Evolutionary conservation across 2,888 invertebrate species (phyloP).

Genomic region (Piscicola geometra): DNA sequence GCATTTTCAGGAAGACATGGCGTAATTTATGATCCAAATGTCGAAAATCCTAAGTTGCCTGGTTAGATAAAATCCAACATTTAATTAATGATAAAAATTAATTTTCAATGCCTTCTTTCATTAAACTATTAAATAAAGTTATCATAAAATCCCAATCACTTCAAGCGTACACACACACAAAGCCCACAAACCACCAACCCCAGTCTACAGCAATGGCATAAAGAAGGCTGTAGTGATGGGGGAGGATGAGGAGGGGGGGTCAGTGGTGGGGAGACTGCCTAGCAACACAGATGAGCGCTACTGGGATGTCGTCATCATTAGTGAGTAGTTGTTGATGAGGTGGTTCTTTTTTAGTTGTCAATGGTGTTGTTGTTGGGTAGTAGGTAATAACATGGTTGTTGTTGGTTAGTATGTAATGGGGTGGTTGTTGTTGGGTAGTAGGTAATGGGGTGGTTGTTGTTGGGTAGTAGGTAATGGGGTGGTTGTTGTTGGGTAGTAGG

Average conservation of each 20-base stretch:
- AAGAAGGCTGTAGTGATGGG: neutral
- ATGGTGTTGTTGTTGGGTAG: too few species aligned
- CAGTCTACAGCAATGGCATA: neutral
- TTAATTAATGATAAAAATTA: neutral
- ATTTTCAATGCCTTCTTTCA: too few species aligned
- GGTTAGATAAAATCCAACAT: too few species aligned
- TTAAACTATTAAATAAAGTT: too few species aligned
- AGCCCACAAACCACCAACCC: neutral
- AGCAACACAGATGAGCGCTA: slow-evolving; percentile 10
- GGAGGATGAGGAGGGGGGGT: neutral
- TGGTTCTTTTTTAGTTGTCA: too few species aligned
- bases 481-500: too few species aligned
- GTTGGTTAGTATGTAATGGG: too few species aligned
- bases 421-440: too few species aligned
- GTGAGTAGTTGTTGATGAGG: too few species aligned
- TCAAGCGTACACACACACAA: neutral
- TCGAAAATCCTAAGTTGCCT: neutral
- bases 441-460: too few species aligned
- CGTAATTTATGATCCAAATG: neutral
- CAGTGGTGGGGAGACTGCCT: neutral
- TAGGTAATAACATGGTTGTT: too few species aligned
- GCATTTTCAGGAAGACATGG: neutral
- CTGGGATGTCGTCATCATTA: slow-evolving; percentile 29
- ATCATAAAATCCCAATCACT: neutral
- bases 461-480: too few species aligned